A percentile compares a stretch with the other conserved stretches of the same genome.
phyloP scores from a whole-genome alignment of 2,888 invertebrate species.

The Serrognathus titanus region DNA sequence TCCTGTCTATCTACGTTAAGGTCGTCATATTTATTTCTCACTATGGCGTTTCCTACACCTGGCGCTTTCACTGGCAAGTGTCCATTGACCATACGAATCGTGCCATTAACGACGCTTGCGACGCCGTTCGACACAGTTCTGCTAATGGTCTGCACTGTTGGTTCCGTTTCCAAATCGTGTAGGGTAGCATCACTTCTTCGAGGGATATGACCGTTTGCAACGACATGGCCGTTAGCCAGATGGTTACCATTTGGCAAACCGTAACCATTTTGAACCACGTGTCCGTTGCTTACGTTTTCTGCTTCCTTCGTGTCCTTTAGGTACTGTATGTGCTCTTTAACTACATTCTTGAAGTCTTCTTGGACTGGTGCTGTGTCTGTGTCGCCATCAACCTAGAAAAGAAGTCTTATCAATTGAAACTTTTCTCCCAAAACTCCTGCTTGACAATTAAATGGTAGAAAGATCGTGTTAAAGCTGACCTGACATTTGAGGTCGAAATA shows the following conservation, averaged over 20 bases:
- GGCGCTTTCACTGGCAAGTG: constrained; percentile 21
- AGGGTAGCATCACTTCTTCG: constrained; percentile 29
- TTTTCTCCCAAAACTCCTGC: no score
- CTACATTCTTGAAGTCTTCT: constrained; percentile 68
- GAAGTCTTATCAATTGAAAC: no score
- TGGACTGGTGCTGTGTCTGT: constrained; percentile 77
- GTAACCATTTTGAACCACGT: constrained; percentile 8
- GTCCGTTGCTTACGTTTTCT: constrained; percentile 3
- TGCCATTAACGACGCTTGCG: constrained; percentile 48
- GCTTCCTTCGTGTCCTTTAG: constrained; percentile 44
- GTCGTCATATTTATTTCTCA: constrained; percentile 28
- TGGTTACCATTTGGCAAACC: constrained; percentile 13
- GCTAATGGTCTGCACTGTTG: constrained; percentile 41
- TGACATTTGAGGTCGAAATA: no score
- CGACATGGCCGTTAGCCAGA: constrained; percentile 18
- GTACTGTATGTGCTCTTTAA: constrained; percentile 66
- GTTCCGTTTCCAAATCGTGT: constrained; percentile 40
- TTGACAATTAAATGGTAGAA: no score
- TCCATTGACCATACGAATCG: constrained; percentile 49
- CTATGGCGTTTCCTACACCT: constrained; percentile 24
- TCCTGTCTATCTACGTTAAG: constrained; percentile 31
- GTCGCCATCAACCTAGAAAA: constrained; percentile 75
- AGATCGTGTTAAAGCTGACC: no score
- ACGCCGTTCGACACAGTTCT: constrained; percentile 36
- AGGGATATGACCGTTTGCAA: constrained; percentile 26